Evolutionary conservation across 1,140 invertebrate species (phyloP).

Genomic region (Psix sp.): DNA sequence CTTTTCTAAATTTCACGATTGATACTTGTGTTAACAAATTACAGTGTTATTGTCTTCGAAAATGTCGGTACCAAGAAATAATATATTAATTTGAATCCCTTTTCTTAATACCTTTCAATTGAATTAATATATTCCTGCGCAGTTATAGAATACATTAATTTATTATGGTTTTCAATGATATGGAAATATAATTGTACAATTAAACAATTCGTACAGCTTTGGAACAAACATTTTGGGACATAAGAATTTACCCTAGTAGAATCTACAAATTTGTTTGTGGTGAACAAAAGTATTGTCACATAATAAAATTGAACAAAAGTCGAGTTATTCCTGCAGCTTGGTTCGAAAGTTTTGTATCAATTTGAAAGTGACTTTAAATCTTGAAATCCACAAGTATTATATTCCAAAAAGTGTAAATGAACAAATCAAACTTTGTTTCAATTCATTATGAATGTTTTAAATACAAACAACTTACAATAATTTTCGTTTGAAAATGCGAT

Average conservation of each 20-base stretch:
- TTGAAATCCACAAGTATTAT: too few species aligned
- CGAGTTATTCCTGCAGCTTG: too few species aligned
- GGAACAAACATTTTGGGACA: conserved; percentile 1
- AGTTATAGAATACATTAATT: conserved; percentile 41
- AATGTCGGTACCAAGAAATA: neutral
- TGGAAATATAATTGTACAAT: conserved; percentile 27
- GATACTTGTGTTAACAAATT: too few species aligned
- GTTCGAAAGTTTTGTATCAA: too few species aligned
- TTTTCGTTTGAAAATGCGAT: neutral
- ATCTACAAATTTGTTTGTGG: neutral
- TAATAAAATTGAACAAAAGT: too few species aligned
- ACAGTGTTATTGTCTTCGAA: neutral
- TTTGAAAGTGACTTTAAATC: too few species aligned
- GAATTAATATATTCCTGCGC: conserved; percentile 34
- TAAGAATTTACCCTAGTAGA: neutral
- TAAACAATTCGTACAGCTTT: too few species aligned
- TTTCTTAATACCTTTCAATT: conserved; percentile 26
- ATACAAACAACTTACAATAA: neutral
- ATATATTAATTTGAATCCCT: conserved; percentile 39
- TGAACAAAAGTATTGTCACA: too few species aligned
- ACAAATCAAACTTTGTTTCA: too few species aligned
- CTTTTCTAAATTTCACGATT: too few species aligned
- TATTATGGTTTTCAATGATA: conserved; percentile 36
- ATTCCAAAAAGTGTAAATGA: too few species aligned
- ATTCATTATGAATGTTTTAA: neutral